Conservation (phyloP, 2,113 vertebrate species). For the Sus scrofa region DNA sequence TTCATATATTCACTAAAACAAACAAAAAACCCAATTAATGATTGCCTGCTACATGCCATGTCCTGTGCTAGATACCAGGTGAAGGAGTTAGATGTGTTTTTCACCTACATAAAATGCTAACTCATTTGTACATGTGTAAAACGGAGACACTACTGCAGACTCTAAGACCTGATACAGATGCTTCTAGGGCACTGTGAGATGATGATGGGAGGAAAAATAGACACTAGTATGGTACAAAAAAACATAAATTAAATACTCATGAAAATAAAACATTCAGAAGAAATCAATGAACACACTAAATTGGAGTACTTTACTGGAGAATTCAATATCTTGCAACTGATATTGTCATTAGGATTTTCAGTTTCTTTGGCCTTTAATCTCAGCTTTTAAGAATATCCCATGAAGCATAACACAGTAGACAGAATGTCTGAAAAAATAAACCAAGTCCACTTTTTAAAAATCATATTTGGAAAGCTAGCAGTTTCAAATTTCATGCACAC, state of each 20-base stretch:
- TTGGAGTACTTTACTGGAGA: conserved; percentile 59
- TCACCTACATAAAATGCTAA: background rate
- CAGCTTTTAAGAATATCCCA: conserved; percentile 73
- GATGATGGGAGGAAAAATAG: background rate
- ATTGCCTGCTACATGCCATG: background rate
- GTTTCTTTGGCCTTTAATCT: conserved; percentile 68
- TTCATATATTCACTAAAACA: background rate
- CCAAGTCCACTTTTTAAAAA: conserved; percentile 74
- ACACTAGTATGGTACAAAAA: background rate
- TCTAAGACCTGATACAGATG: background rate
- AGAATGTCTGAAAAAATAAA: conserved; percentile 80
- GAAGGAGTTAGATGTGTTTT: background rate
- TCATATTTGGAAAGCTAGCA: conserved; percentile 83
- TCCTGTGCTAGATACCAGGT: background rate
- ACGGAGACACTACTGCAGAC: background rate
- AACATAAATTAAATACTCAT: conserved; percentile 23
- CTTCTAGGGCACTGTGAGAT: background rate
- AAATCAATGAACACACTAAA: conserved; percentile 34
- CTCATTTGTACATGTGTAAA: background rate
- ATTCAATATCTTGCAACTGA: conserved; percentile 55
- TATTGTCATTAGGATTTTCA: conserved; percentile 72
- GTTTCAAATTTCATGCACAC: conserved; percentile 91
- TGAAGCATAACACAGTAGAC: conserved; percentile 67
- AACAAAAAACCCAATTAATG: background rate
- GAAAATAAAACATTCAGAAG: conserved; percentile 27